Percentiles rank a stretch among this genome's conserved stretches.
phyloP scores from a whole-genome alignment of 2,888 invertebrate species.

The Dugesia japonica region DNA sequence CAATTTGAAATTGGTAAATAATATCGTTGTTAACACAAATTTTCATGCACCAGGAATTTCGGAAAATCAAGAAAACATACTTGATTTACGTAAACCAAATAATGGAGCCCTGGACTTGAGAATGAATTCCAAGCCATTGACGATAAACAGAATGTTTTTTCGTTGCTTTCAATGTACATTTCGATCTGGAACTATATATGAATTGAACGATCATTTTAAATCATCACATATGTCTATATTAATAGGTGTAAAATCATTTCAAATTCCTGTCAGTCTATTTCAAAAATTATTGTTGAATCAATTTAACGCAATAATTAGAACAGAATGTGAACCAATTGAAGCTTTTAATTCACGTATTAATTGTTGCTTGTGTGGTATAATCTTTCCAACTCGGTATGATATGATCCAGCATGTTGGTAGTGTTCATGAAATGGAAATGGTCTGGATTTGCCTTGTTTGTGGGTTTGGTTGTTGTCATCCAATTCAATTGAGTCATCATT shows the following conservation, averaged over 20 bases:
- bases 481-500: constrained; percentile 1
- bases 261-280: background rate
- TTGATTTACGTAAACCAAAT: constrained; percentile 10
- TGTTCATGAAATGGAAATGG: background rate
- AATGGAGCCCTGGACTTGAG: background rate
- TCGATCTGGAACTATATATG: background rate
- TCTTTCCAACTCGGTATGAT: background rate
- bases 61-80: background rate
- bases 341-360: background rate
- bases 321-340: background rate
- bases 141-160: background rate
- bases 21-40: background rate
- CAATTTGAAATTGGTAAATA: background rate
- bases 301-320: background rate
- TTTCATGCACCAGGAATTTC: background rate
- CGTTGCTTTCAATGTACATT: constrained; percentile 8
- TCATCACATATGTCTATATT: background rate
- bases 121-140: background rate
- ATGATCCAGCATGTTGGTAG: background rate
- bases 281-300: background rate
- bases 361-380: background rate
- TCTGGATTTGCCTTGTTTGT: background rate
- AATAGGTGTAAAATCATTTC: background rate
- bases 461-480: background rate
- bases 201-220: background rate